These are phyloP conservation scores for Euplagia quadripunctaria DNA, from an alignment of 2,888 invertebrate genomes.

Conservation along the genomic window DNA sequence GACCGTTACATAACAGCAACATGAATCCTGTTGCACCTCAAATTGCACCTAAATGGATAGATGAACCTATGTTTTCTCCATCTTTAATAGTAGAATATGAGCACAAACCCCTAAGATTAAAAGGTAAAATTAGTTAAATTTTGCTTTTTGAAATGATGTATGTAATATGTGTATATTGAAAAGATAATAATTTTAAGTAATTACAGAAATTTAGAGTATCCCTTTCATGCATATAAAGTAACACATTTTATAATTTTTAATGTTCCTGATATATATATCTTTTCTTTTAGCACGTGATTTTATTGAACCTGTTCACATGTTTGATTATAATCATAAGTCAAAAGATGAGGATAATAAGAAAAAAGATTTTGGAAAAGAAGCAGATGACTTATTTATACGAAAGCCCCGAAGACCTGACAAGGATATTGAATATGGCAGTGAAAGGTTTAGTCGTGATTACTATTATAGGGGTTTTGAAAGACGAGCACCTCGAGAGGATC, in stretches of 20 bases:
- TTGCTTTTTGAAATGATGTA: too few relatives aligned
- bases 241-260: background rate
- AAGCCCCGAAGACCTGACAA: slow-evolving; percentile 64
- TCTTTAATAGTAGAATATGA: slow-evolving; percentile 91
- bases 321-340: slow-evolving; percentile 91
- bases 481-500: slow-evolving; percentile 58
- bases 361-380: slow-evolving; percentile 76
- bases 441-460: slow-evolving; percentile 61
- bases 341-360: slow-evolving; percentile 75
- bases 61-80: slow-evolving; percentile 84
- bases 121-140: slow-evolving; percentile 75
- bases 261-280: slow-evolving; percentile 9
- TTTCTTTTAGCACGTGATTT: slow-evolving; percentile 74
- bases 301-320: slow-evolving; percentile 89
- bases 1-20: slow-evolving; percentile 42
- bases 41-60: slow-evolving; percentile 66
- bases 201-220: too few relatives aligned
- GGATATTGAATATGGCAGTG: slow-evolving; percentile 56
- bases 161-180: too few relatives aligned
- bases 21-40: slow-evolving; percentile 34
- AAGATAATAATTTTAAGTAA: too few relatives aligned
- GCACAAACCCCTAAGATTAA: slow-evolving; percentile 87
- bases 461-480: slow-evolving; percentile 63
- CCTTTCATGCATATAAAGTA: too few relatives aligned
- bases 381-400: slow-evolving; percentile 71